A percentile compares a stretch with the other conserved stretches of the same genome.
phyloP scores from a whole-genome alignment of 2,797 vertebrate genomes.

The Schizopygopsis malacanthus region DNA sequence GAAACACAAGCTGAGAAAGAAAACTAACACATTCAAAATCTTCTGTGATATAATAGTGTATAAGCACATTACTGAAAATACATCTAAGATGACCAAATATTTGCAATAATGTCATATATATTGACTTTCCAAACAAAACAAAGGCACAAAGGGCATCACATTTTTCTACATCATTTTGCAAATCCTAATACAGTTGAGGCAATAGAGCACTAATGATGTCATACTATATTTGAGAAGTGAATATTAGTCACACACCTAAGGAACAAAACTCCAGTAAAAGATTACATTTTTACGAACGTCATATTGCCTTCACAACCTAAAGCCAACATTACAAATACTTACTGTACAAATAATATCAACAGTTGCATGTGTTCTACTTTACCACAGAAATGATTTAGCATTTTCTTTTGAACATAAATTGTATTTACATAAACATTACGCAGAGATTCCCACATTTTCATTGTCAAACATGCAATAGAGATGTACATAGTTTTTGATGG shows the following conservation, averaged over 20 bases:
- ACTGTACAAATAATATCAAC: neutral
- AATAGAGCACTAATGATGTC: conserved; percentile 20
- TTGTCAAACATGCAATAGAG: conserved; percentile 32
- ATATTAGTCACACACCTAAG: too few relatives aligned
- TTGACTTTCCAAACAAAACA: conserved; percentile 25
- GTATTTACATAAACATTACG: conserved; percentile 4
- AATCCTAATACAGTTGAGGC: conserved; percentile 7
- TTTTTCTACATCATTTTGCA: conserved; percentile 5
- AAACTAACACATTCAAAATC: conserved; percentile 1
- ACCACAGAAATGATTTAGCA: neutral
- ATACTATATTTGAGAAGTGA: neutral
- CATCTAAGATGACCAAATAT: conserved; percentile 4
- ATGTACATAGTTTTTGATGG: neutral
- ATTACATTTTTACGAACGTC: too few relatives aligned
- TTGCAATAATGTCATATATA: conserved; percentile 13
- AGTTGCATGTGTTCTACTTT: conserved; percentile 12
- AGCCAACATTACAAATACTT: conserved; percentile 18
- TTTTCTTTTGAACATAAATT: conserved; percentile 1
- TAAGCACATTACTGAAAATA: conserved; percentile 34
- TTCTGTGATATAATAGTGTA: conserved; percentile 6
- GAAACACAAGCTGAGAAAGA: conserved; percentile 1
- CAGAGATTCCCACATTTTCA: conserved; percentile 12
- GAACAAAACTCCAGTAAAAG: too few relatives aligned
- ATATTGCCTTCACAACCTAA: neutral
- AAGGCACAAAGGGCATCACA: conserved; percentile 48